Percentiles rank a stretch among this genome's conserved stretches.
Conservation (phyloP, 2,113 vertebrate genomes). For the Rhabdornis inornatus region DNA sequence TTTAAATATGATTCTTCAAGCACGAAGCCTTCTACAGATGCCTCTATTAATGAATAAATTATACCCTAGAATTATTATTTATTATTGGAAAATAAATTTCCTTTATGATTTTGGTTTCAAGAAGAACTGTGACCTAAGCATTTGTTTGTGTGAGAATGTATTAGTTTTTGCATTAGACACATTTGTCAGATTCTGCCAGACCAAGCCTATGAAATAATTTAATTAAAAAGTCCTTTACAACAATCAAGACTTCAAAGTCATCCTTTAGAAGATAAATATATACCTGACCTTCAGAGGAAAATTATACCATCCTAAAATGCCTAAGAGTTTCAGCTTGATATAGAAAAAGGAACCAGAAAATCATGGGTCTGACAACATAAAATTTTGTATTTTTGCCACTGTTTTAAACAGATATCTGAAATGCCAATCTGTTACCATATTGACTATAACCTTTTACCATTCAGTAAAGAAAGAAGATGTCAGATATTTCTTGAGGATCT, state of each 20-base stretch:
- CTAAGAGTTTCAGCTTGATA: background rate
- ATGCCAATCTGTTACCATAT: background rate
- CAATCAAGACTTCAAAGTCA: background rate
- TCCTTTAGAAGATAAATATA: background rate
- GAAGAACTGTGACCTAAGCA: background rate
- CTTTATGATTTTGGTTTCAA: background rate
- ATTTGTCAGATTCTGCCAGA: background rate
- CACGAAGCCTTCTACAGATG: background rate
- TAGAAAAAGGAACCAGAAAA: background rate
- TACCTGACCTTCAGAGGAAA: background rate
- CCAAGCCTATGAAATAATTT: background rate
- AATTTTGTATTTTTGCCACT: background rate
- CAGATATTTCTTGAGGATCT: background rate
- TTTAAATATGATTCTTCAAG: background rate
- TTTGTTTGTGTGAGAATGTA: background rate
- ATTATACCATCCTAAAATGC: background rate
- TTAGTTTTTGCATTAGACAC: background rate
- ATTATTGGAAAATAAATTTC: background rate
- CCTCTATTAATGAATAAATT: background rate
- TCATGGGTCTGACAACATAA: background rate
- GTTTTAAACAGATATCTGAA: background rate
- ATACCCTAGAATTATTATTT: background rate
- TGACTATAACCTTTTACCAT: background rate
- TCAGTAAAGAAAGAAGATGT: background rate
- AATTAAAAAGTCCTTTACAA: background rate